Evolutionary conservation across 2,113 vertebrate genomes (phyloP).

Genomic region (Vimba vimba): DNA sequence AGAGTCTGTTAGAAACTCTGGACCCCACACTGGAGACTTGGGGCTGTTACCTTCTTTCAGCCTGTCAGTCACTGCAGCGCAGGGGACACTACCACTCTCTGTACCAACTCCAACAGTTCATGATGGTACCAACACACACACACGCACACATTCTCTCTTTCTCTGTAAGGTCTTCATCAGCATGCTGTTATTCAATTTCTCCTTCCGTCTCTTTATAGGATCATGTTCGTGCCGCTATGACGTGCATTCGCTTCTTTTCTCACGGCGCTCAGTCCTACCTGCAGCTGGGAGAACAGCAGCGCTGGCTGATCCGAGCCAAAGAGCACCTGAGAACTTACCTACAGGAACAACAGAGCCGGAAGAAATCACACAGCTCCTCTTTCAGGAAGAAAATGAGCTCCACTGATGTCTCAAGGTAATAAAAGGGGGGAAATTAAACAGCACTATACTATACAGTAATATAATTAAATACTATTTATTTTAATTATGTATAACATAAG

Average conservation of each 20-base stretch:
- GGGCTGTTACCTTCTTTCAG: slow-evolving; percentile 88
- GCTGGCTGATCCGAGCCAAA: slow-evolving; percentile 92
- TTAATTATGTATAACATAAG: neutral
- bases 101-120: slow-evolving; percentile 96
- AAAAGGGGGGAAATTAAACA: neutral
- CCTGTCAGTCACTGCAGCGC: slow-evolving; percentile 93
- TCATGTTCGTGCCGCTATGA: slow-evolving; percentile 95
- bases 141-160: neutral
- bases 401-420: slow-evolving; percentile 90
- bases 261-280: slow-evolving; percentile 88
- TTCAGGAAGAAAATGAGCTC: slow-evolving; percentile 95
- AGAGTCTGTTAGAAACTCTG: slow-evolving; percentile 87
- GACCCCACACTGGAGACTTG: slow-evolving; percentile 87
- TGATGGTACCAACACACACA: slow-evolving; percentile 81
- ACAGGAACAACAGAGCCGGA: slow-evolving; percentile 89
- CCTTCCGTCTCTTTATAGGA: slow-evolving; percentile 75
- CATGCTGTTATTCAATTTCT: neutral
- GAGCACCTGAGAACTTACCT: slow-evolving; percentile 94
- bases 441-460: no score
- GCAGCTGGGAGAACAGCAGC: slow-evolving; percentile 88
- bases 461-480: neutral
- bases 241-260: slow-evolving; percentile 94
- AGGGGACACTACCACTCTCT: slow-evolving; percentile 90
- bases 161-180: neutral
- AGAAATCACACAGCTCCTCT: slow-evolving; percentile 74